Conservation (phyloP, 2,888 invertebrate genomes). For the Sarcophaga subvicina region DNA sequence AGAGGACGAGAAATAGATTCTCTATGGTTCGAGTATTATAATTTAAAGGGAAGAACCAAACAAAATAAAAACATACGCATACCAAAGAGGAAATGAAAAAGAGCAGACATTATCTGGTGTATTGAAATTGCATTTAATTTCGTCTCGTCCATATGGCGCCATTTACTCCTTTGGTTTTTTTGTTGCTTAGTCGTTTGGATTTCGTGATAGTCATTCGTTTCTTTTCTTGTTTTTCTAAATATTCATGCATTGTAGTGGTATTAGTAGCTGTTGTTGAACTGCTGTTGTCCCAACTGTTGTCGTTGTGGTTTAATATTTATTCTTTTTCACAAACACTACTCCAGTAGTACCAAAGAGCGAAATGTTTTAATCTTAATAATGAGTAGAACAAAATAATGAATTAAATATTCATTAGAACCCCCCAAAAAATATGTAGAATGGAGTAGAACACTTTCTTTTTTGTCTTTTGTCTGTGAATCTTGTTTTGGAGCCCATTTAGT, state of each 20-base stretch:
- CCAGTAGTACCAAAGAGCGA: background rate
- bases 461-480: too few relatives aligned
- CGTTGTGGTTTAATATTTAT: constrained; percentile 8
- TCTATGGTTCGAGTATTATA: too few relatives aligned
- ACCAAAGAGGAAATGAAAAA: background rate
- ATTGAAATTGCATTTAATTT: constrained; percentile 62
- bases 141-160: constrained; percentile 65
- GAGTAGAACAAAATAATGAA: constrained; percentile 51
- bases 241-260: background rate
- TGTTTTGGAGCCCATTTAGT: too few relatives aligned
- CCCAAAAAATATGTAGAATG: background rate
- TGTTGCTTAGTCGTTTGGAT: background rate
- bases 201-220: background rate
- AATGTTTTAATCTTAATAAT: constrained; percentile 15
- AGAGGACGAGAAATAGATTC: too few relatives aligned
- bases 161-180: background rate
- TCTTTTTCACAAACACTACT: background rate
- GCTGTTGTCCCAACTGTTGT: constrained; percentile 14
- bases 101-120: constrained; percentile 40
- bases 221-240: background rate
- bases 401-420: constrained; percentile 46
- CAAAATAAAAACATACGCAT: too few relatives aligned
- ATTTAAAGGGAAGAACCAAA: too few relatives aligned
- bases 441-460: background rate
- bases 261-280: background rate